Conservation (phyloP, 1,140 invertebrate genomes). For the Papilio xuthus region DNA sequence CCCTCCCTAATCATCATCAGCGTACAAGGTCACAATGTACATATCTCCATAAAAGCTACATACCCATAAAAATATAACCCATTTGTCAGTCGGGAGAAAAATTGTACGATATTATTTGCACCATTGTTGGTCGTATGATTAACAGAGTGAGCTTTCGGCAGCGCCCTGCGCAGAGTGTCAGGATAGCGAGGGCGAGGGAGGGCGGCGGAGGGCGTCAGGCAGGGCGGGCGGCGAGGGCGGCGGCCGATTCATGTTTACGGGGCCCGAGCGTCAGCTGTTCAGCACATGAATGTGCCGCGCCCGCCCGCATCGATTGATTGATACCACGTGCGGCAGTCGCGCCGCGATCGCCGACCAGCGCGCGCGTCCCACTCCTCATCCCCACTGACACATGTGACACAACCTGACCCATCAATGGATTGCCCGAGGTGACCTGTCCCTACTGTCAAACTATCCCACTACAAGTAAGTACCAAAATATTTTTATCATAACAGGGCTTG, state of each 20-base stretch:
- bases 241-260: constrained; percentile 76
- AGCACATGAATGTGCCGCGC: constrained; percentile 73
- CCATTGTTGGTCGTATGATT: constrained; percentile 35
- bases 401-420: constrained; percentile 65
- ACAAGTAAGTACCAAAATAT: constrained; percentile 55
- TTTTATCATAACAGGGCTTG: constrained; percentile 42
- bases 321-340: constrained; percentile 71
- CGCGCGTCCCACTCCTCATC: constrained; percentile 45
- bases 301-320: constrained; percentile 75
- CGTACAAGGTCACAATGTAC: not conserved
- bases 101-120: constrained; percentile 5
- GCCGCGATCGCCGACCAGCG: constrained; percentile 58
- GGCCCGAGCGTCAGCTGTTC: constrained; percentile 76
- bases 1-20: not conserved
- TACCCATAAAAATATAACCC: not conserved
- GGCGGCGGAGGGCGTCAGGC: constrained; percentile 45
- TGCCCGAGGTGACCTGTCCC: constrained; percentile 66
- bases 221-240: constrained; percentile 50
- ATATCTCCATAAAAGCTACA: not conserved
- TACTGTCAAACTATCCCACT: constrained; percentile 48
- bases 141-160: constrained; percentile 40
- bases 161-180: constrained; percentile 63
- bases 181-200: constrained; percentile 49
- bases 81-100: not conserved
- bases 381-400: constrained; percentile 42